Percentiles rank a stretch among this genome's conserved stretches.
Conservation (phyloP, 2,797 vertebrate genomes). For the Bradypus variegatus region DNA sequence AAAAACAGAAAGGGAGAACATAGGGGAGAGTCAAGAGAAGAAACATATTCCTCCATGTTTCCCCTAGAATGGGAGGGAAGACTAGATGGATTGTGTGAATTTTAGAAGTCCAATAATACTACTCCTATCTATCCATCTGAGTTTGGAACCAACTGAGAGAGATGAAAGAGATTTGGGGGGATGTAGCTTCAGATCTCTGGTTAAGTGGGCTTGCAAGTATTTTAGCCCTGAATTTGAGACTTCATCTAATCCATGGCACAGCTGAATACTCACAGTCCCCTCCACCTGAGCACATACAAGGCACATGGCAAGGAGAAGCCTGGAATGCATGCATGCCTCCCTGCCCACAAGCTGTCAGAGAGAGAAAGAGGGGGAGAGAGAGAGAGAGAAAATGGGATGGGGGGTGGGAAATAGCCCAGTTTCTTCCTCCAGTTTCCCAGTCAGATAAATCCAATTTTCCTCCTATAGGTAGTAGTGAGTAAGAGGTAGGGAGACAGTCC, state of each 20-base stretch:
- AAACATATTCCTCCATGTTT: not conserved
- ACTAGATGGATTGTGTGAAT: not conserved
- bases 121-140: not conserved
- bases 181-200: not conserved
- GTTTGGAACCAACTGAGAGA: not conserved
- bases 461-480: not conserved
- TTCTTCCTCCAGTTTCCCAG: not conserved
- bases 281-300: not conserved
- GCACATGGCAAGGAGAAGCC: not conserved
- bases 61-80: not conserved
- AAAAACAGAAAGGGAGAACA: not conserved
- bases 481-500: not conserved
- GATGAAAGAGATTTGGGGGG: not conserved
- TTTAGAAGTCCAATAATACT: not conserved
- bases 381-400: too few relatives aligned
- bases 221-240: not conserved
- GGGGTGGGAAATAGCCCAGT: not conserved
- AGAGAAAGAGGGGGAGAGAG: not conserved
- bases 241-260: not conserved
- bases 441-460: not conserved
- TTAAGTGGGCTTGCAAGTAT: not conserved
- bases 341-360: not conserved
- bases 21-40: not conserved
- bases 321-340: not conserved
- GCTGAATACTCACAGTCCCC: not conserved